Percentiles rank a stretch among this genome's conserved stretches.
These are phyloP conservation scores for Palythoa caribaeorum DNA, from an alignment of 92 coral and sea anemone genomes.

Conservation along the genomic window DNA sequence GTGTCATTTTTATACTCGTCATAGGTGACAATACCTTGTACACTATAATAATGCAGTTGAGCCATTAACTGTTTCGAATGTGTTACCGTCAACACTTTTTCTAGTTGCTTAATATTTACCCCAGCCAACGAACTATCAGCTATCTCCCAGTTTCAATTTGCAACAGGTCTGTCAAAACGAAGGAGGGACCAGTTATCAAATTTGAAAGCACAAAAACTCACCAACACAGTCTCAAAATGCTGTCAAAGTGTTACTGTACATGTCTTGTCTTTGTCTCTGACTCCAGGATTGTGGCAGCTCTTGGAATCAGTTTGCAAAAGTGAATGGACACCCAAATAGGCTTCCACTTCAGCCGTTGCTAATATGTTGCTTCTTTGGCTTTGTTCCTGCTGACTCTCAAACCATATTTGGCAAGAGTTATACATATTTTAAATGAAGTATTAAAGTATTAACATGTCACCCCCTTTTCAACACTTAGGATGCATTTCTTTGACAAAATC, in stretches of 20 bases:
- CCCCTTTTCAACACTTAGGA: no score
- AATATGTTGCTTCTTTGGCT: not conserved
- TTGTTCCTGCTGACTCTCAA: not conserved
- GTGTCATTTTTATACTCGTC: not conserved
- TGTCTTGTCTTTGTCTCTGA: slow-evolving; percentile 2
- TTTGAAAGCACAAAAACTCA: not conserved
- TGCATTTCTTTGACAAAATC: no score
- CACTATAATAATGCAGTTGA: not conserved
- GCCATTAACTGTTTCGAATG: not conserved
- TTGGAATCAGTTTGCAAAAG: slow-evolving; percentile 17
- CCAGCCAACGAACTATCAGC: not conserved
- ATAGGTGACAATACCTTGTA: not conserved
- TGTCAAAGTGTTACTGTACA: not conserved
- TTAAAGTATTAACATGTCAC: no score
- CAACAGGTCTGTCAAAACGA: not conserved
- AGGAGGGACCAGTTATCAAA: no score
- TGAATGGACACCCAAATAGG: not conserved
- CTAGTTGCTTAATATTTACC: not conserved
- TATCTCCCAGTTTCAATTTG: not conserved
- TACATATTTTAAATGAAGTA: no score
- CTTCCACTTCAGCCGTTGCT: not conserved
- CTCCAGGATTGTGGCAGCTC: slow-evolving; percentile 15
- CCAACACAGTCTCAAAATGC: not conserved
- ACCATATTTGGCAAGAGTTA: not conserved
- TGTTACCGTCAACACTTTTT: not conserved